A percentile compares a stretch with the other conserved stretches of the same genome.
These are phyloP conservation scores for Zapus hudsonius DNA, from an alignment of 2,113 vertebrate genomes.

Conservation along the genomic window DNA sequence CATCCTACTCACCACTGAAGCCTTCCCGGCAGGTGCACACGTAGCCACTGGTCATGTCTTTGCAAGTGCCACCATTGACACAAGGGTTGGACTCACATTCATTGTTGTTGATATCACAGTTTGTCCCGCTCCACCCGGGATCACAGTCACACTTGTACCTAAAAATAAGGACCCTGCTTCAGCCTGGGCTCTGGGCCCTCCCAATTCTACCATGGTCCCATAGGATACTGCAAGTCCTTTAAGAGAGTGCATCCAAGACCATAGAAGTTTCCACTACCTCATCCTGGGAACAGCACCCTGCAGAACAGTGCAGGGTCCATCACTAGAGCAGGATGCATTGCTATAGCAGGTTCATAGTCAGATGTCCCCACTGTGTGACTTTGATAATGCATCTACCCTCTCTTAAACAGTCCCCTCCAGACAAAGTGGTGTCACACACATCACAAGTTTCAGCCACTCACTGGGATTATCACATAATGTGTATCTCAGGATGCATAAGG, in stretches of 20 bases:
- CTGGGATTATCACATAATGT: not conserved
- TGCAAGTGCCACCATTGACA: constrained; percentile 95
- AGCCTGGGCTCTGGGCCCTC: rapidly evolving
- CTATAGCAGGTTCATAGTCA: too few relatives aligned
- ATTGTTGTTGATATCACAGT: constrained; percentile 96
- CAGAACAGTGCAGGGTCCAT: not conserved
- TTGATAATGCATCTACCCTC: rapidly evolving
- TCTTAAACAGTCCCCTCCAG: not conserved
- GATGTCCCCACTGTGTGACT: not conserved
- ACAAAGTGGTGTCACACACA: rapidly evolving
- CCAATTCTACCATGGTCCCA: rapidly evolving
- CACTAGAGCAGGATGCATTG: rapidly evolving
- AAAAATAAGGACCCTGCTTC: not conserved
- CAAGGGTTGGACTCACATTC: constrained; percentile 98
- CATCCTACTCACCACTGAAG: constrained; percentile 91
- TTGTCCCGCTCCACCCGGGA: constrained; percentile 94
- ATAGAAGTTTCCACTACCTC: rapidly evolving
- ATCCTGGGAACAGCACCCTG: rapidly evolving
- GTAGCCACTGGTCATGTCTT: constrained; percentile 97
- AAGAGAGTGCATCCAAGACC: rapidly evolving
- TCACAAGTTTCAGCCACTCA: rapidly evolving
- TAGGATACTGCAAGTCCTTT: not conserved
- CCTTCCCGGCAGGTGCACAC: constrained; percentile 94
- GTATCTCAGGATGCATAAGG: not conserved
- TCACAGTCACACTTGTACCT: constrained; percentile 94